Evolutionary conservation across 2,797 vertebrate species (phyloP), one percentile per base, ranked within the genome.

Genomic region (Ctenochaetus hawaiiensis): DNA sequence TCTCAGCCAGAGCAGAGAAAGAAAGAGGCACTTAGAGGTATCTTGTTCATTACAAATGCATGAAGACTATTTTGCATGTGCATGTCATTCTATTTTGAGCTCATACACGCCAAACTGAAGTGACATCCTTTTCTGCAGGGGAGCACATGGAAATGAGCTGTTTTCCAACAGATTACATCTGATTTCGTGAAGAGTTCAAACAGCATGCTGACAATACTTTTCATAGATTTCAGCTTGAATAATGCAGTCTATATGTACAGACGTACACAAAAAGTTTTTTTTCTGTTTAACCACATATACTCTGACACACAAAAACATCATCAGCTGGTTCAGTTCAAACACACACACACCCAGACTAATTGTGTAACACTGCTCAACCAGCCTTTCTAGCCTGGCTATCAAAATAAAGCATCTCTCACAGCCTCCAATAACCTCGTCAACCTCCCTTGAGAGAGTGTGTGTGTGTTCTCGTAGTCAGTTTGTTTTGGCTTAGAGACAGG

Each of bases 401-500:
- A 90, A 86, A 91, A 91, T 78, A 77, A 86, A 91, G 77, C 77
- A 75, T 16, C 66, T 88, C 87, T 91, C 89, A 69, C 75, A 85
- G 80, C 87, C 91, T 81, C 52, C 71, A 45, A 66, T 92, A 92
- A 91, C 92, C 91, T 88, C 80, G 71, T 83, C 86, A 75, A 67
- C 72, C 84, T 89, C 86, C 81, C 91, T 22, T 6, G 86, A 86
- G 89, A 83, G 78, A 44, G 75, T 52, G 76, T 58, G 78, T 58
- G 78, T 89, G 87, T 90, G 88, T 87, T 86, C 87, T 90, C 81
- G 11, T 80, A 77, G 85, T 86, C 87, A 49, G 93, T 95, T 94
- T 95, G 93, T 93, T 95, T 95, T 95, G 95, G 95, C 94, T 93
- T 90, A 84, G 77, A 91, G 93, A 94, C 93, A 94, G 94, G 93